These are phyloP conservation scores for Galagoides demidoff DNA, from an alignment of 2,797 vertebrate genomes.

Conservation along the genomic window DNA sequence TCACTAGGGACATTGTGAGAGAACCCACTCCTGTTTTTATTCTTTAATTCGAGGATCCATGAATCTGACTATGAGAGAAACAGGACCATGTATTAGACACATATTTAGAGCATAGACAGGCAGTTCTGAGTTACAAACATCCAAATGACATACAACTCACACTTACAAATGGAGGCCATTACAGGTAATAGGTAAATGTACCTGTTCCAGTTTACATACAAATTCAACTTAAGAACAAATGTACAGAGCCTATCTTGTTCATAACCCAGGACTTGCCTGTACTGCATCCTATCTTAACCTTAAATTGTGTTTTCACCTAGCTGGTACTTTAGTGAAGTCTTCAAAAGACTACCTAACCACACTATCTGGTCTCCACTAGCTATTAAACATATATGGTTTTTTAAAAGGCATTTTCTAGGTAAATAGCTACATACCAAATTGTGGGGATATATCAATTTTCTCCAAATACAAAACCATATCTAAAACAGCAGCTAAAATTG, in stretches of 20 bases:
- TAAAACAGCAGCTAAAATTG: neutral
- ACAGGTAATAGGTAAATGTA: no score
- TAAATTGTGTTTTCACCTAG: neutral
- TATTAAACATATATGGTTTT: neutral
- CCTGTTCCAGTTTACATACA: no score
- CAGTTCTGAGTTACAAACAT: no score
- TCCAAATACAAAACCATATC: neutral
- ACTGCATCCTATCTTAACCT: neutral
- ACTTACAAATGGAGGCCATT: no score
- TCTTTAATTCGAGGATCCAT: neutral
- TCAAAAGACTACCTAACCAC: neutral
- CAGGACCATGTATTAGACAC: neutral
- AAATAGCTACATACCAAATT: neutral
- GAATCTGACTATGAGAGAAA: neutral
- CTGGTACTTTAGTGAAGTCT: neutral
- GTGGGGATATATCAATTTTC: neutral
- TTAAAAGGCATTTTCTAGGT: neutral
- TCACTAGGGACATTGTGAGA: neutral
- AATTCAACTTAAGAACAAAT: no score
- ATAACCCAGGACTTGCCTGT: no score
- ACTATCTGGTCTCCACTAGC: neutral
- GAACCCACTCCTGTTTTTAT: neutral
- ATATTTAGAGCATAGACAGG: neutral
- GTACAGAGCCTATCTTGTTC: no score
- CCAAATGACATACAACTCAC: no score